Evolutionary conservation across 2,113 vertebrate species (phyloP), one percentile per base, ranked within the genome.

Genomic region (Pseudopodoces humilis): DNA sequence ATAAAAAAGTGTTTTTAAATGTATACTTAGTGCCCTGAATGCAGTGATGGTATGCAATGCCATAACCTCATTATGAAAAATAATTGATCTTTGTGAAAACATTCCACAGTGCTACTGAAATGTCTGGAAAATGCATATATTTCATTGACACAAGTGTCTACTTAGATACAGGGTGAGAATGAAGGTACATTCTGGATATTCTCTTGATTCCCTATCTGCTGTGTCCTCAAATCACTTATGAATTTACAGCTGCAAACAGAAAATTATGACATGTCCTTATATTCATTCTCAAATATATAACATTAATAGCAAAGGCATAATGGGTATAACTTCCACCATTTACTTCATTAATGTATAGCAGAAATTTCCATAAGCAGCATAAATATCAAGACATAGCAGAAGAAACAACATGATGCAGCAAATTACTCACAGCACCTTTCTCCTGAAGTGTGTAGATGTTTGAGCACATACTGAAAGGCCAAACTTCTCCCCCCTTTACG

Each of bases 401-500:
- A 78, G 25, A 53, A 82, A 39, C 31, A 25, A 7, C 35, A 27
- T 13, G 12, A 49, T 33, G 12, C 19, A 56, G 23, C 12, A 52
- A 46, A 43, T 68, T n/a, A 20, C 22, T 77, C 15, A 3, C 7
- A 35, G 4, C 20, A 39, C 8, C 33, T 43, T 63, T 68, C 33
- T 69, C 18, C 44, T 69, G 28, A 41, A 25, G 5, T 20, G 2
- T 17, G 41, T 59, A 63, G 11, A 13, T 37, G 8, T 50, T 39
- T 37, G 33, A 69, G 15, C 31, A 30, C 3, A 11, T 20, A 30
- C 24, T 65, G 44, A 62, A 78, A 78, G 30, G 13, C 30, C 59
- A 50, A 28, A 56, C 9, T 41, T 56, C 33, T 77, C 25, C 21
- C 14, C 6, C 6, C 15, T 56, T 55, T 60, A n/a, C 0, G 0